Percentiles rank a stretch among this genome's conserved stretches.
phyloP scores from a whole-genome alignment of 1,140 invertebrate genomes.

The Brachionus asplanchnoidis region DNA sequence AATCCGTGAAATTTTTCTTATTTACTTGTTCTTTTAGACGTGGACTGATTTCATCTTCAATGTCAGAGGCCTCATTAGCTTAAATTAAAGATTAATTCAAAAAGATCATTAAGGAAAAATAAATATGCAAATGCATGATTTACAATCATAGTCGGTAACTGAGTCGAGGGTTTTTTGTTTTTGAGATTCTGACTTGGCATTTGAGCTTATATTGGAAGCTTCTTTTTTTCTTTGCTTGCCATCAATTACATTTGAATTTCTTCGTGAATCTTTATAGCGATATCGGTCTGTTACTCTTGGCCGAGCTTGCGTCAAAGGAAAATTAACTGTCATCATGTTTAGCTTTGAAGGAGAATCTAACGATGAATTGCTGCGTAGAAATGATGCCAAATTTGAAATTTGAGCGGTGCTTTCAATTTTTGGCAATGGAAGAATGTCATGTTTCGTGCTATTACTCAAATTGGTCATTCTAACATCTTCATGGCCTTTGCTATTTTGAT shows the following conservation, averaged over 20 bases:
- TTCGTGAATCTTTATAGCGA: not conserved
- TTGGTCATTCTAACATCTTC: not conserved
- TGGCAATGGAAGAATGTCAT: not conserved
- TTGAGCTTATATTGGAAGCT: not conserved
- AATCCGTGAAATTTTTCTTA: constrained; percentile 67
- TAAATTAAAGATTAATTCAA: not conserved
- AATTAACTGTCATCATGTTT: not conserved
- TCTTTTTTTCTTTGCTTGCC: not conserved
- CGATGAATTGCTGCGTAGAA: not conserved
- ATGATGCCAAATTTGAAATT: not conserved
- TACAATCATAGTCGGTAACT: not conserved
- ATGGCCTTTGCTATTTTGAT: not conserved
- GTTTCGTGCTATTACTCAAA: not conserved
- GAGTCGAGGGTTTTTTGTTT: not conserved
- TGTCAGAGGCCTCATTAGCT: constrained; percentile 15
- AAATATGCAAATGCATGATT: no score
- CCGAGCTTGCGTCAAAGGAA: not conserved
- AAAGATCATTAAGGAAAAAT: not conserved
- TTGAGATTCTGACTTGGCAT: not conserved
- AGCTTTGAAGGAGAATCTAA: not conserved
- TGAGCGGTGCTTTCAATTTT: not conserved
- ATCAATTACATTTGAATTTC: not conserved
- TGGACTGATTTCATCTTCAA: constrained; percentile 37
- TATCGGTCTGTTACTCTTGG: not conserved
- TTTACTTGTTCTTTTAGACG: constrained; percentile 27